Conservation (phyloP, 2,797 vertebrate species). For the Darevskia nairensis region DNA sequence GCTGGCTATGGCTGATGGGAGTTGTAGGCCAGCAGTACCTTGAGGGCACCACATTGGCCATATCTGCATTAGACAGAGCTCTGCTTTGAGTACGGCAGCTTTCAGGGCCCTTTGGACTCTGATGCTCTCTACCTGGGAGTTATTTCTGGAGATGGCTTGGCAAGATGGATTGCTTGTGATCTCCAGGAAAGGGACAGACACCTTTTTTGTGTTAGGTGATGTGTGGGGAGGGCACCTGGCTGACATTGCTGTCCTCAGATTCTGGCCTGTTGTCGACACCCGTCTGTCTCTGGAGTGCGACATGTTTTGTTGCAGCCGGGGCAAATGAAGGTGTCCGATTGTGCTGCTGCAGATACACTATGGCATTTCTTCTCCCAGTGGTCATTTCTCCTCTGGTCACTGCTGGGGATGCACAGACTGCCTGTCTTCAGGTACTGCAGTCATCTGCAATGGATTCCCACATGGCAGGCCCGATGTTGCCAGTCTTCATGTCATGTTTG, state of each 20-base stretch:
- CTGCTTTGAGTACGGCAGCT: neutral
- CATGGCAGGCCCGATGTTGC: too few relatives aligned
- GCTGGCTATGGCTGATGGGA: too few relatives aligned
- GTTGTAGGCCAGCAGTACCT: too few relatives aligned
- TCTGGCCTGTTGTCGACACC: neutral
- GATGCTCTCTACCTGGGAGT: neutral
- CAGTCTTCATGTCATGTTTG: too few relatives aligned
- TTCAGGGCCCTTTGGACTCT: neutral
- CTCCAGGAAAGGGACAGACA: neutral
- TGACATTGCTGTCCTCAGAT: neutral
- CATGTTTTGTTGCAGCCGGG: neutral
- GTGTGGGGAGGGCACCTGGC: neutral
- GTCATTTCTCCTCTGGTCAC: too few relatives aligned
- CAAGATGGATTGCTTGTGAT: neutral
- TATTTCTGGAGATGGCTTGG: neutral
- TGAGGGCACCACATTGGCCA: too few relatives aligned
- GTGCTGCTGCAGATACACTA: too few relatives aligned
- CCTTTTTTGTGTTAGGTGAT: neutral
- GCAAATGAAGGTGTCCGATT: too few relatives aligned
- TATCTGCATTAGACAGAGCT: neutral
- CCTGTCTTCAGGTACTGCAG: too few relatives aligned
- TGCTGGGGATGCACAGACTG: too few relatives aligned
- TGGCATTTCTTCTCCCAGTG: too few relatives aligned
- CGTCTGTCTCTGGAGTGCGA: neutral
- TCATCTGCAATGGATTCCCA: too few relatives aligned